Evolutionary conservation across 2,888 invertebrate genomes (phyloP).

Genomic region (Tetranychus truncatus): DNA sequence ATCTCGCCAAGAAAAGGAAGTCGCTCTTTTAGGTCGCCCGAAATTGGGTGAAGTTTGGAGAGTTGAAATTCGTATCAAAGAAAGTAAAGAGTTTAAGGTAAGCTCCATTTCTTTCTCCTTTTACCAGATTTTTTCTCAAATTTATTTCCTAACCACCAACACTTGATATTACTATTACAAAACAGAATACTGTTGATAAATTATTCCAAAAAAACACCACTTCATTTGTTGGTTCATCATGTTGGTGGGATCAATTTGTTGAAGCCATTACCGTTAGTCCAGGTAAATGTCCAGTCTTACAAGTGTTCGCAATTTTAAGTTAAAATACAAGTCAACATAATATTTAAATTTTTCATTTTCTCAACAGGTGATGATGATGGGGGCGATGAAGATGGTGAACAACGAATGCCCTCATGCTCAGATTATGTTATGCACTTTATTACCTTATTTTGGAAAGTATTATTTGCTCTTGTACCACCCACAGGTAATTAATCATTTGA

Average conservation of each 20-base stretch:
- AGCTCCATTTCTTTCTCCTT: background rate
- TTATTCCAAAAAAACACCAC: constrained; percentile 90
- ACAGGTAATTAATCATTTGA: constrained; percentile 46
- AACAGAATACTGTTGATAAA: constrained; percentile 86
- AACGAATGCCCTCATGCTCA: constrained; percentile 42
- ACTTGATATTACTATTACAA: constrained; percentile 11
- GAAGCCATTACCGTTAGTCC: constrained; percentile 87
- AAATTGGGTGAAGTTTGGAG: constrained; percentile 67
- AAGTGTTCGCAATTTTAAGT: background rate
- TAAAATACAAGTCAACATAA: background rate
- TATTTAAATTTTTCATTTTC: constrained; percentile 2
- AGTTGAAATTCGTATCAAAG: constrained; percentile 75
- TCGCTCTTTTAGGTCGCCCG: constrained; percentile 76
- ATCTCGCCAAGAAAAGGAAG: constrained; percentile 42
- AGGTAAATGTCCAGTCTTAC: constrained; percentile 39
- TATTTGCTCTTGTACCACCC: constrained; percentile 94
- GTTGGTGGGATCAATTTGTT: constrained; percentile 95
- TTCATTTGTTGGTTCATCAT: constrained; percentile 75
- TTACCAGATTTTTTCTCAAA: background rate
- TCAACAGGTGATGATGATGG: constrained; percentile 35
- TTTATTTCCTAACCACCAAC: background rate
- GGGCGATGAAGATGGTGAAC: constrained; percentile 33
- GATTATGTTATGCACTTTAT: constrained; percentile 92
- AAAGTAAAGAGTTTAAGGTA: constrained; percentile 97
- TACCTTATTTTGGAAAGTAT: constrained; percentile 91